phyloP scores from a whole-genome alignment of 2,888 invertebrate genomes.

The Dasysyrphus albostriatus region DNA sequence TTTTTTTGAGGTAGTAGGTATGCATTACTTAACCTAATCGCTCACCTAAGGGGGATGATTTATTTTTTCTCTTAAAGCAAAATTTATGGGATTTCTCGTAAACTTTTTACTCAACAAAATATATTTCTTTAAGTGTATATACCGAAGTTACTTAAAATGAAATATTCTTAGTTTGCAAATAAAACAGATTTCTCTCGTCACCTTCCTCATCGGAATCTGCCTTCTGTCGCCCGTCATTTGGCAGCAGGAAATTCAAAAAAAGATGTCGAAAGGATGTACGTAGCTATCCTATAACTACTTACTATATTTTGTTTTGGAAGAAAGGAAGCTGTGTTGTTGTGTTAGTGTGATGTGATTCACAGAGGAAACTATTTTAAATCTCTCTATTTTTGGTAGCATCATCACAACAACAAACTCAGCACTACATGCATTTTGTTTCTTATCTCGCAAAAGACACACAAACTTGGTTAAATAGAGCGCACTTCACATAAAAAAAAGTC shows the following conservation, averaged over 20 bases:
- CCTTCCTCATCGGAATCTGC: conserved; percentile 9
- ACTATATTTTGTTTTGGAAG: conserved; percentile 15
- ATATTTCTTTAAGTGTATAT: conserved; percentile 12
- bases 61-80: too few relatives aligned
- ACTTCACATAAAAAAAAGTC: conserved; percentile 37
- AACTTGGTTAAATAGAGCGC: conserved; percentile 25
- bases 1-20: too few relatives aligned
- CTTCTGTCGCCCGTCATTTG: not conserved
- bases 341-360: conserved; percentile 46
- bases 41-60: too few relatives aligned
- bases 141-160: not conserved
- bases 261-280: conserved; percentile 18
- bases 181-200: conserved; percentile 39
- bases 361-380: conserved; percentile 54
- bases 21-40: too few relatives aligned
- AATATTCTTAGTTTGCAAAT: conserved; percentile 40
- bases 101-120: not conserved
- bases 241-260: conserved; percentile 47
- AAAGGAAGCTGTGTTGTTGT: conserved; percentile 55
- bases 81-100: too few relatives aligned
- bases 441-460: conserved; percentile 49
- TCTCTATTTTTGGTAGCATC: conserved; percentile 58
- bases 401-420: not conserved
- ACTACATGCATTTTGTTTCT: conserved; percentile 39
- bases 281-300: not conserved